Conservation (phyloP, 2,113 vertebrate species). For the Romanogobio albipinnatus region DNA sequence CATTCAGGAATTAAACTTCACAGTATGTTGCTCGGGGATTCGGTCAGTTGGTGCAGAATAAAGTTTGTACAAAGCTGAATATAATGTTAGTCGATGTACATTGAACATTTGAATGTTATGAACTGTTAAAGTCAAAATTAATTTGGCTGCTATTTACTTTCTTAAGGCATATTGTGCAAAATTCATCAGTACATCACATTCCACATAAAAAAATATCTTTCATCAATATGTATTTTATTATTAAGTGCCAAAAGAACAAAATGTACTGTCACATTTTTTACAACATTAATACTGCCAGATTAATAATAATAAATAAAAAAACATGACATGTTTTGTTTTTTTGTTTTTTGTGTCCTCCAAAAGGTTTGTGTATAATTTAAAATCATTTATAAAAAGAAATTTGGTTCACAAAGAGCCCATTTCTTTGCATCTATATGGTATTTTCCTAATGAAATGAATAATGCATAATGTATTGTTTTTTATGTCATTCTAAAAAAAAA, state of each 20-base stretch:
- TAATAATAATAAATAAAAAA: no score
- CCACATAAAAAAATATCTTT: not conserved
- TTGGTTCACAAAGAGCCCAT: not conserved
- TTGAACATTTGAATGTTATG: not conserved
- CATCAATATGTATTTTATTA: not conserved
- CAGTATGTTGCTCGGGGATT: not conserved
- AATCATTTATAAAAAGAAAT: no score
- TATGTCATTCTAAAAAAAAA: no score
- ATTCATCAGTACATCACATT: not conserved
- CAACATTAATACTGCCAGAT: not conserved
- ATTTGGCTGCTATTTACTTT: not conserved
- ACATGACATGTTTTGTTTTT: no score
- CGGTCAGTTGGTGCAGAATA: not conserved
- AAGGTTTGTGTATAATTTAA: no score
- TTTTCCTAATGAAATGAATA: not conserved
- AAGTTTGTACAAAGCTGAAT: not conserved
- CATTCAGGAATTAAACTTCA: no score
- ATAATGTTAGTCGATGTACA: not conserved
- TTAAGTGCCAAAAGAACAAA: not conserved
- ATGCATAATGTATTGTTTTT: not conserved
- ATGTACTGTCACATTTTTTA: not conserved
- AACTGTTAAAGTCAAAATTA: not conserved
- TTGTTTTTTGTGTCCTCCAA: no score
- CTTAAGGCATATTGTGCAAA: not conserved
- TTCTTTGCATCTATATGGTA: not conserved